Evolutionary conservation across 2,797 vertebrate genomes (phyloP).

Genomic region (Enoplosus armatus): DNA sequence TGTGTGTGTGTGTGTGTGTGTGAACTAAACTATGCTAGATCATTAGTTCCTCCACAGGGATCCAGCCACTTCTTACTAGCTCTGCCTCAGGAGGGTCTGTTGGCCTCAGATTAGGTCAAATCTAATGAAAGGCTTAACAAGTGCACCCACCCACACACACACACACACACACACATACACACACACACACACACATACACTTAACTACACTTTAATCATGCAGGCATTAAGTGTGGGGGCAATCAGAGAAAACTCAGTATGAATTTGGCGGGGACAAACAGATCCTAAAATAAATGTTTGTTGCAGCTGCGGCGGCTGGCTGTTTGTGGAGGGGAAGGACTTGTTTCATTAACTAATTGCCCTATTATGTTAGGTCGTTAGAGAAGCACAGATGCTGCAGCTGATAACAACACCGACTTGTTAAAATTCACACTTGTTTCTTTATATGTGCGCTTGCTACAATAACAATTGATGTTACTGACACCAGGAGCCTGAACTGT

Average conservation of each 20-base stretch:
- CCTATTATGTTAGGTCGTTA: conserved; percentile 73
- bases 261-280: conserved; percentile 46
- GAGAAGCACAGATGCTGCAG: conserved; percentile 67
- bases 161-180: conserved; percentile 5
- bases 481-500: conserved; percentile 12
- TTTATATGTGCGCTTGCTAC: background rate
- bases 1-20: conserved; percentile 3
- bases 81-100: conserved; percentile 59
- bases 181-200: conserved; percentile 17
- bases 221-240: conserved; percentile 7
- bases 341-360: conserved; percentile 73
- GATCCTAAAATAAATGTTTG: conserved; percentile 49
- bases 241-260: conserved; percentile 36
- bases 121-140: conserved; percentile 69
- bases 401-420: conserved; percentile 61
- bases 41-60: conserved; percentile 73
- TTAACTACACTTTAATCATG: conserved; percentile 60
- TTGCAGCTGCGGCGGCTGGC: conserved; percentile 57
- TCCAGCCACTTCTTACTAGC: conserved; percentile 69
- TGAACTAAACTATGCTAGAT: conserved; percentile 48
- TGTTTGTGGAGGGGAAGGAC: conserved; percentile 31
- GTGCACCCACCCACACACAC: conserved; percentile 13
- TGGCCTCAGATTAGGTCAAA: conserved; percentile 72
- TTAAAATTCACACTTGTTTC: conserved; percentile 49
- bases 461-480: background rate